Evolutionary conservation across 2,888 invertebrate genomes (phyloP), one percentile per base, ranked within the genome.

Genomic region (Tenthredo livida): DNA sequence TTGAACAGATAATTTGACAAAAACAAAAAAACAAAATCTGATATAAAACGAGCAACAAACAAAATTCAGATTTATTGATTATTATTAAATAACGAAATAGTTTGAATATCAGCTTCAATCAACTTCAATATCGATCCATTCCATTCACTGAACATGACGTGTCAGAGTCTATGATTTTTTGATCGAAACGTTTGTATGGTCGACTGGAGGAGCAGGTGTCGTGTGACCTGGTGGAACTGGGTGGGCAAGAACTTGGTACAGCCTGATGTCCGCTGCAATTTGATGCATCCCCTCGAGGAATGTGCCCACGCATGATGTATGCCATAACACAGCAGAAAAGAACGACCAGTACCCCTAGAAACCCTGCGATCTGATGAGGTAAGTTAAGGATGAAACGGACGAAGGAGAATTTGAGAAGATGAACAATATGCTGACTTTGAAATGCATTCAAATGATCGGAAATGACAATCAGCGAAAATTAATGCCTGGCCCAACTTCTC

Each of bases 321-420:
- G 86, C 85, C 86, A 87, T 87, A 40, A 85, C 86, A 84, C 88
- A 87, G 83, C 86, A 88, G 37, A 86, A 87, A 43, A 88, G 67
- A 29, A 88, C 85, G 1, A 87, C 84, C 33, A 88, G 54, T 12
- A 87, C 85, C 21, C 86, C 87, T n/a, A 88, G 78, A 37, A 88
- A 82, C 25, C 85, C 86, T 3, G 86, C 88, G n/a, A 87, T 87
- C 88, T 88, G 70, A 73, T 25, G 25, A 29, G 17, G 15, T 10
- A 29, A 61, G 86, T 88, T 80, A 86, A 88, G 86, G 86, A 87
- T 86, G 54, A 65, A 43, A n/a, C 33, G 1, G 33, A n/a, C 5
- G n/a, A 7, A 54, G 7, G 10, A 43, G 9, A n/a, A 47, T 75
- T 21, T n/a, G 9, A 47, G 21, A 43, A 12, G 3, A 37, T 9